These are phyloP conservation scores for Bradynema listronoti DNA, from an alignment of 1,140 invertebrate species.

Conservation along the genomic window DNA sequence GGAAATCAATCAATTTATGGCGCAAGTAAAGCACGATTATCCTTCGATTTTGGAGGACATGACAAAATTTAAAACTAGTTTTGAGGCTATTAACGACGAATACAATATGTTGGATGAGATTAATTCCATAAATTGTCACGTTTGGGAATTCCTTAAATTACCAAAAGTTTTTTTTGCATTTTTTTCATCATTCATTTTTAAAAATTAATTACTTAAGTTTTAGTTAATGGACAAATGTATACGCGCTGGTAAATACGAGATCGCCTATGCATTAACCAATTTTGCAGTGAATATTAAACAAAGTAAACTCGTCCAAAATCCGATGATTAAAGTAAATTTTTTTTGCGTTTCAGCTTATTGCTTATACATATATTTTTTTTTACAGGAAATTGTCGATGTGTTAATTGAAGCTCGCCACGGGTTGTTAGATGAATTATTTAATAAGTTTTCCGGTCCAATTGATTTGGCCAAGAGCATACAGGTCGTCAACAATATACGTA, in stretches of 20 bases:
- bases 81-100: constrained; percentile 20
- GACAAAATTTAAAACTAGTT: constrained; percentile 16
- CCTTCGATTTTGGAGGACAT: constrained; percentile 24
- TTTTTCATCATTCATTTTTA: not conserved
- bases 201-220: constrained; percentile 11
- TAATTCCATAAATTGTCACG: constrained; percentile 15
- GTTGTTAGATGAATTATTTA: constrained; percentile 54
- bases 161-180: constrained; percentile 21
- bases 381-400: constrained; percentile 25
- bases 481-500: constrained; percentile 56
- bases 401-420: constrained; percentile 51
- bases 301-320: constrained; percentile 42
- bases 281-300: constrained; percentile 46
- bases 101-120: constrained; percentile 31
- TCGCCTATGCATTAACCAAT: constrained; percentile 53
- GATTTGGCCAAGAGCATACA: constrained; percentile 52
- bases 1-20: constrained; percentile 40
- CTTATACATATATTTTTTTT: not conserved
- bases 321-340: constrained; percentile 31
- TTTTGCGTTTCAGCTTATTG: too few relatives aligned
- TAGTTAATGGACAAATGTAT: constrained; percentile 56
- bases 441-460: constrained; percentile 53
- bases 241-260: constrained; percentile 51
- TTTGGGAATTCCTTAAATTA: constrained; percentile 35
- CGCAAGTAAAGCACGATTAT: constrained; percentile 18